Conservation (phyloP, 1,140 invertebrate species). For the Daktulosphaira vitifoliae region DNA sequence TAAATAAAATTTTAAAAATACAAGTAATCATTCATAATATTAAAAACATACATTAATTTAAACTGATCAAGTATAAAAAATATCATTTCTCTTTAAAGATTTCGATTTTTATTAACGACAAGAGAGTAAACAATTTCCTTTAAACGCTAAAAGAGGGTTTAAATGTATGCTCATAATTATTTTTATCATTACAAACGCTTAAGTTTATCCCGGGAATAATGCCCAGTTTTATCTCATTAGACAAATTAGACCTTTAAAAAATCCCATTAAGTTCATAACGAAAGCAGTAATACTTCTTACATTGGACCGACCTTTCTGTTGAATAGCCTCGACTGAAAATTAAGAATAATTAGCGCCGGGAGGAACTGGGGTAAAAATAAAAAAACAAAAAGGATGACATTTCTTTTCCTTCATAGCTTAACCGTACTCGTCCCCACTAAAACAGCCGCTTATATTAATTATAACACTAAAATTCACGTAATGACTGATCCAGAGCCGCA, state of each 20-base stretch:
- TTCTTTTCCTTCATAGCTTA: neutral
- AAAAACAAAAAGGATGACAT: conserved; percentile 18
- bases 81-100: neutral
- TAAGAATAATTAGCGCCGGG: conserved; percentile 33
- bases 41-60: too few relatives aligned
- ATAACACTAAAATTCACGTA: conserved; percentile 33
- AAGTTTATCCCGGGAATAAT: conserved; percentile 19
- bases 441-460: conserved; percentile 33
- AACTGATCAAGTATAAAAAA: too few relatives aligned
- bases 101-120: neutral
- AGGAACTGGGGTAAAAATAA: conserved; percentile 3
- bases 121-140: neutral
- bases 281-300: conserved; percentile 18
- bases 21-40: too few relatives aligned
- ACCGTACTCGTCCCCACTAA: conserved; percentile 14
- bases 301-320: conserved; percentile 7
- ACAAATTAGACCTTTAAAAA: conserved; percentile 34
- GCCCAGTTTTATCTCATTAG: conserved; percentile 32
- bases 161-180: too few relatives aligned
- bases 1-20: too few relatives aligned
- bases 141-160: too few relatives aligned
- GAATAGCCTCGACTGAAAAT: conserved; percentile 19
- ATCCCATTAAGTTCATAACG: conserved; percentile 15
- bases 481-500: conserved; percentile 33
- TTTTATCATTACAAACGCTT: neutral